Conservation (phyloP, 2,797 vertebrate genomes). For the Sylvilagus floridanus region DNA sequence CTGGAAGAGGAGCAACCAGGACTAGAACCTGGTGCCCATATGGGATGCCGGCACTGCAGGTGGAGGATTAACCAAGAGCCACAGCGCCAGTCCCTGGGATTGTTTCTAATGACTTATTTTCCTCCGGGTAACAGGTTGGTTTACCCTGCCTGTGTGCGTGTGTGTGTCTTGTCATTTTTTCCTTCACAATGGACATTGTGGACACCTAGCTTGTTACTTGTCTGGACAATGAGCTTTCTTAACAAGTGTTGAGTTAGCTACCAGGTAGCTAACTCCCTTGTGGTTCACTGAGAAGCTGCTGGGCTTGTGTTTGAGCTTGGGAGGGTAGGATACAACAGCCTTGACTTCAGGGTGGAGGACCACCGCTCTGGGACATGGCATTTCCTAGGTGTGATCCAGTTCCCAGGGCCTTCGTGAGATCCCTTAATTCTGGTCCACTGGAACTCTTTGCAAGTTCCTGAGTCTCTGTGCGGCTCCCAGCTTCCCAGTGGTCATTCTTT, state of each 20-base stretch:
- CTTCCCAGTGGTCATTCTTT: background rate
- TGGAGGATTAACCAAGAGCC: too few relatives aligned
- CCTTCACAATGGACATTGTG: background rate
- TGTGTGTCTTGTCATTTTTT: background rate
- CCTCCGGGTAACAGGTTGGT: background rate
- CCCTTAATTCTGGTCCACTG: background rate
- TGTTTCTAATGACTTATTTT: background rate
- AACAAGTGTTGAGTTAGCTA: background rate
- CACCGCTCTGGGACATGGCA: background rate
- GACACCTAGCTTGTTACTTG: background rate
- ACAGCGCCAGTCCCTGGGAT: background rate
- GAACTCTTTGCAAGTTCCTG: background rate
- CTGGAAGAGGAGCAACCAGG: too few relatives aligned
- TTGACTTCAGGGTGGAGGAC: background rate
- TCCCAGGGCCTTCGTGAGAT: background rate
- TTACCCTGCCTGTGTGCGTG: background rate
- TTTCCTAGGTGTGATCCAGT: background rate
- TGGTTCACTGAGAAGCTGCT: background rate
- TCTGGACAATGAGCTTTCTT: background rate
- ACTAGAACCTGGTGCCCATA: too few relatives aligned
- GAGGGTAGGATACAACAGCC: background rate
- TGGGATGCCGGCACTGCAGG: too few relatives aligned
- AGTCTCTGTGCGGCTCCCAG: background rate
- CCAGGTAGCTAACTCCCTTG: background rate
- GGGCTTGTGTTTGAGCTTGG: background rate